A percentile compares a stretch with the other conserved stretches of the same genome.
Conservation (phyloP, 2,113 vertebrate genomes). For the Accipiter cooperii region DNA sequence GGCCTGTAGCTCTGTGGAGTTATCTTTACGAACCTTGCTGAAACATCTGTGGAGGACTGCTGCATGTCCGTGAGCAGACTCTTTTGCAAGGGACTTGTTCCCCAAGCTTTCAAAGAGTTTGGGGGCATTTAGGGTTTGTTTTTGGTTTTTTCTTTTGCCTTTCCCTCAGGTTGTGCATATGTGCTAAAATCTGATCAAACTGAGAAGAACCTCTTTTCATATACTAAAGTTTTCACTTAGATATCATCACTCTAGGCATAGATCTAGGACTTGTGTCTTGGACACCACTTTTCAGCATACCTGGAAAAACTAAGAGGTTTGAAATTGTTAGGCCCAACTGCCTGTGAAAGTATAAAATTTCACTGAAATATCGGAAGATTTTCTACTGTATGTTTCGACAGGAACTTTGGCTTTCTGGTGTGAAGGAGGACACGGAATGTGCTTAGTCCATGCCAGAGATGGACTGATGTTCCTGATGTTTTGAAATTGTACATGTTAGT, state of each 20-base stretch:
- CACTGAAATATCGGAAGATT: neutral
- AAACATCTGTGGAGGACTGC: neutral
- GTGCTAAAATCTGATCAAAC: neutral
- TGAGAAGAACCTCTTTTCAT: neutral
- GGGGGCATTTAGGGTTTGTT: neutral
- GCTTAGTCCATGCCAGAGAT: neutral
- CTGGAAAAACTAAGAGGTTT: neutral
- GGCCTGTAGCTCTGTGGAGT: neutral
- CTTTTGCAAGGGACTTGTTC: neutral
- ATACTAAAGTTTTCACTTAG: neutral
- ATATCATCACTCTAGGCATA: neutral
- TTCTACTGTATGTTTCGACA: neutral
- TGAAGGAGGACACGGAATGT: neutral
- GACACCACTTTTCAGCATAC: neutral
- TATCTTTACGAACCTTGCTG: neutral
- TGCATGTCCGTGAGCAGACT: rapidly evolving
- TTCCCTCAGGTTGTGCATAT: neutral
- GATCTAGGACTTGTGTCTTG: neutral
- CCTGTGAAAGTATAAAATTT: neutral
- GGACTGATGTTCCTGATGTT: neutral
- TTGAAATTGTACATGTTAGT: neutral
- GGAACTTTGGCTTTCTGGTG: neutral
- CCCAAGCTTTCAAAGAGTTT: neutral
- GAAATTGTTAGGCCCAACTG: neutral
- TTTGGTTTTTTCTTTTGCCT: neutral